A percentile compares a stretch with the other conserved stretches of the same genome.
Evolutionary conservation across 2,888 invertebrate species (phyloP).

Genomic region (Lamellibrachia satsuma): DNA sequence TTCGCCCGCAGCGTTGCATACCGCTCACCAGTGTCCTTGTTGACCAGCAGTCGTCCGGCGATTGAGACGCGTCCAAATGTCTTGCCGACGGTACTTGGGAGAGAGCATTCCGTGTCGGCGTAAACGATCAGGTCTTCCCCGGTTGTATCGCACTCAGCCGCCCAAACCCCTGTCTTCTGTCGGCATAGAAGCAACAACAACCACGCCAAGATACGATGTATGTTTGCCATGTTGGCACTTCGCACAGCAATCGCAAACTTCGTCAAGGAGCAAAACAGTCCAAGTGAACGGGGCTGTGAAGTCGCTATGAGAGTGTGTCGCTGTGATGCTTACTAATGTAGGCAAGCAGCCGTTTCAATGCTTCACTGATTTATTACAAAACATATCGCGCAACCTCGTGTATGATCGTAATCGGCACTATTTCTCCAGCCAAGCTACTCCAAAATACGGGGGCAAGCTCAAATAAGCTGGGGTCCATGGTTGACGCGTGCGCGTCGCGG

Average conservation of each 20-base stretch:
- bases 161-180: not conserved
- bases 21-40: not conserved
- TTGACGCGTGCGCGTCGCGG: too few species aligned
- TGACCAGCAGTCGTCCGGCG: not conserved
- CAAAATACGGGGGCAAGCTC: too few species aligned
- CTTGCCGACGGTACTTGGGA: not conserved
- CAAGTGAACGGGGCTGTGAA: too few species aligned
- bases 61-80: not conserved
- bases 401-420: too few species aligned
- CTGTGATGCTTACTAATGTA: too few species aligned
- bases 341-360: too few species aligned
- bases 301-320: too few species aligned
- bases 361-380: too few species aligned
- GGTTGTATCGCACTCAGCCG: conserved; percentile 21
- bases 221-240: not conserved
- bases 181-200: not conserved
- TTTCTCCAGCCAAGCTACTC: too few species aligned
- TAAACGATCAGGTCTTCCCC: not conserved
- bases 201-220: not conserved
- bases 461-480: too few species aligned
- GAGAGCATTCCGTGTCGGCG: not conserved
- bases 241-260: not conserved
- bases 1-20: not conserved
- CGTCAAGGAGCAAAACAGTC: too few species aligned
- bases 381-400: too few species aligned